phyloP scores from a whole-genome alignment of 2,888 invertebrate genomes.

The Leuctra nigra region DNA sequence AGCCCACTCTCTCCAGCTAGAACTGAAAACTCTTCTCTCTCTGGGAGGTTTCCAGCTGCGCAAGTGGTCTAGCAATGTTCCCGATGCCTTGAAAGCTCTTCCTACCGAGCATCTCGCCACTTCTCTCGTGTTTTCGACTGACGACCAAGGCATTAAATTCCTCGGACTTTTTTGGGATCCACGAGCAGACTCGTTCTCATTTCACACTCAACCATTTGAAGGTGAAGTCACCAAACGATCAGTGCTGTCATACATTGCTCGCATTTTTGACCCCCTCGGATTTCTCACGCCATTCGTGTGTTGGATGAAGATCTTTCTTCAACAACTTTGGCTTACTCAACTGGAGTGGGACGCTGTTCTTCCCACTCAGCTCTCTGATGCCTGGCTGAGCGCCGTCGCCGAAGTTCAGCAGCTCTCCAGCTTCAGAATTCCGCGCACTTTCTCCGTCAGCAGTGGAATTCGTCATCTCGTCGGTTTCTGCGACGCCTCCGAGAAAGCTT shows the following conservation, averaged over 20 bases:
- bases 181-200: constrained; percentile 15
- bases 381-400: neutral
- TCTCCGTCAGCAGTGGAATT: neutral
- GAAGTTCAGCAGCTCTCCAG: constrained; percentile 1
- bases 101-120: constrained; percentile 19
- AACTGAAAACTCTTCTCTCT: constrained; percentile 27
- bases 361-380: neutral
- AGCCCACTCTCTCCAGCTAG: constrained; percentile 25
- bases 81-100: constrained; percentile 11
- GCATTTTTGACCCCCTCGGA: constrained; percentile 25
- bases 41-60: constrained; percentile 29
- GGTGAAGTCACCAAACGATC: constrained; percentile 19
- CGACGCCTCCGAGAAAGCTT: constrained; percentile 25
- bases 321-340: constrained; percentile 20
- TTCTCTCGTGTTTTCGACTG: constrained; percentile 17
- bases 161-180: constrained; percentile 28
- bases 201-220: neutral
- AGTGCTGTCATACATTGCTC: constrained; percentile 19
- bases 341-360: constrained; percentile 24
- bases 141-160: constrained; percentile 23
- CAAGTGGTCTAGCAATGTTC: constrained; percentile 31
- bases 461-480: constrained; percentile 23
- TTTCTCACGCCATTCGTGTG: constrained; percentile 20
- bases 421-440: constrained; percentile 10
- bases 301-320: constrained; percentile 21